These are phyloP conservation scores for Sebastes cheni DNA, from an alignment of 2,797 vertebrate genomes.

Conservation along the genomic window DNA sequence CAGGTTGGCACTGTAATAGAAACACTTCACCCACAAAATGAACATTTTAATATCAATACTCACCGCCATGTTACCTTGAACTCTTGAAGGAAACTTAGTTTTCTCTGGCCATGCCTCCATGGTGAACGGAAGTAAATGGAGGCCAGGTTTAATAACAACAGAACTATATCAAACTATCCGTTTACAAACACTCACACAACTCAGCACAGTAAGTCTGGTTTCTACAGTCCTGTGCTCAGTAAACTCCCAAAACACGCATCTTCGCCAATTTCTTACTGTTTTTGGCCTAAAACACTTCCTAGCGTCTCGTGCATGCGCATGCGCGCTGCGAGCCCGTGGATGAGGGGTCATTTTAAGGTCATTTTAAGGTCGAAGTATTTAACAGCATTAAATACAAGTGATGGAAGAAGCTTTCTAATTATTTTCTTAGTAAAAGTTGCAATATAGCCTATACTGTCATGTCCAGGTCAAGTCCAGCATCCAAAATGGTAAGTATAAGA, in stretches of 20 bases:
- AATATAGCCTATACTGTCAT: neutral
- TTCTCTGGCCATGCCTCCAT: neutral
- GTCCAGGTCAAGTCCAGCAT: neutral
- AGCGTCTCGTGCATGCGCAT: too few species aligned
- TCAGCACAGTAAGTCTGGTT: too few species aligned
- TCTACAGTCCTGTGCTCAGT: too few species aligned
- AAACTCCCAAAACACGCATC: neutral
- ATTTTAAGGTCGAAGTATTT: too few species aligned
- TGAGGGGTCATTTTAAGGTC: too few species aligned
- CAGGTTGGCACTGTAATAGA: too few species aligned
- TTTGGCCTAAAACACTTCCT: too few species aligned
- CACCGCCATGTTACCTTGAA: neutral
- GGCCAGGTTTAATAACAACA: neutral
- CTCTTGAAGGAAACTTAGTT: neutral
- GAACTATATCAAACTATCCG: fast-evolving
- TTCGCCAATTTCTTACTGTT: neutral
- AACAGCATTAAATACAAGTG: neutral
- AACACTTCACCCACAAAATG: neutral
- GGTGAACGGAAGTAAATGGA: neutral
- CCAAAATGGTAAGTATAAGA: neutral
- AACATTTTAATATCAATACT: neutral
- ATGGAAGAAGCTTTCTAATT: neutral
- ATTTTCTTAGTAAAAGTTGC: too few species aligned
- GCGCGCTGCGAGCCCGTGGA: too few species aligned
- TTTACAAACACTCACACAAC: too few species aligned